phyloP scores from a whole-genome alignment of 2,797 vertebrate genomes.

The Chloroceryle inda region DNA sequence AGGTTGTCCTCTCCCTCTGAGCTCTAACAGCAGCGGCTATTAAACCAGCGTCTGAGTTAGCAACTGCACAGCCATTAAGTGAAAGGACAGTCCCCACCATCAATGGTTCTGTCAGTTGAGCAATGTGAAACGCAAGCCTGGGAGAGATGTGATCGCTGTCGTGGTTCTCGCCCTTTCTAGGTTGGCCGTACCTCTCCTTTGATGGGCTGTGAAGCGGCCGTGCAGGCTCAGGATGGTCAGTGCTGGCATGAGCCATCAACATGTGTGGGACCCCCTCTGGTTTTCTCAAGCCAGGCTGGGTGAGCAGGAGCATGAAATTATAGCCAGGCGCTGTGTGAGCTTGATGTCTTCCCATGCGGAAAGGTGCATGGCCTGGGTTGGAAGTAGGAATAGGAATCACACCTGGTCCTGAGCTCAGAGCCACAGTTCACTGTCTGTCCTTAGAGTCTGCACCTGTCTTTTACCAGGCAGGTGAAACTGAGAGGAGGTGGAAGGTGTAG shows the following conservation, averaged over 20 bases:
- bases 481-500: background rate
- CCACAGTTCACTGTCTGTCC: background rate
- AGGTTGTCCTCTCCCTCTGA: accelerated
- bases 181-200: background rate
- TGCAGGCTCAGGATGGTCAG: background rate
- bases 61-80: background rate
- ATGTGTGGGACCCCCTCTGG: accelerated
- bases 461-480: background rate
- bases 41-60: background rate
- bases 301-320: background rate
- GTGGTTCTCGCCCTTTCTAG: background rate
- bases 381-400: background rate
- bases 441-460: background rate
- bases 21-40: background rate
- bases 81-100: background rate
- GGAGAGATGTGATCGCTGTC: too few species aligned
- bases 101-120: background rate
- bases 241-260: background rate
- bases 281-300: background rate
- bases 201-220: background rate
- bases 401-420: background rate
- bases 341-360: background rate
- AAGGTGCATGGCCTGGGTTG: background rate
- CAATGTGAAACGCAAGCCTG: accelerated
- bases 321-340: background rate